phyloP scores from a whole-genome alignment of 2,113 vertebrate genomes.

The Apodemus speciosus region DNA sequence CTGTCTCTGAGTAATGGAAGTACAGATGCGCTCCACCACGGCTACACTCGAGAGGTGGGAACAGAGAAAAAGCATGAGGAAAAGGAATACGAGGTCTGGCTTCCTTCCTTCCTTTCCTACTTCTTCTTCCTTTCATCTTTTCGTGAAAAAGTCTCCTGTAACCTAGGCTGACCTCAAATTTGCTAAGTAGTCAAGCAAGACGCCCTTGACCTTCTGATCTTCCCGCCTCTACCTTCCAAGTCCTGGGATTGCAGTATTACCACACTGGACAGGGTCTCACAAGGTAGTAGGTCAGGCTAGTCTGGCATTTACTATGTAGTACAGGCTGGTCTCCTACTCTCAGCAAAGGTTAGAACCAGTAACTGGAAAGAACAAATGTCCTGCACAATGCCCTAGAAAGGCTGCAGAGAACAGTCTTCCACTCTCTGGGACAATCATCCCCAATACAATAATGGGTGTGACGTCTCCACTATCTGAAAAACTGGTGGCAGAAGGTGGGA shows the following conservation, averaged over 20 bases:
- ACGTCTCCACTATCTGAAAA: neutral
- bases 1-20: neutral
- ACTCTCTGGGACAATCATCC: neutral
- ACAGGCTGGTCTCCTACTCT: neutral
- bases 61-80: neutral
- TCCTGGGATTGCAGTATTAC: neutral
- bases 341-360: neutral
- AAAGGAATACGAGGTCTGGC: neutral
- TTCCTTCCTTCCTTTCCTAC: no score
- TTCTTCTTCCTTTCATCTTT: neutral
- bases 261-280: neutral
- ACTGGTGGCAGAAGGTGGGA: neutral
- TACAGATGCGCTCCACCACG: neutral
- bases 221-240: neutral
- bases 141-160: neutral
- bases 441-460: neutral
- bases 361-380: neutral
- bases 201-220: neutral
- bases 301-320: neutral
- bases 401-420: neutral
- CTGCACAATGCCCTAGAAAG: neutral
- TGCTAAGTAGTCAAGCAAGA: neutral
- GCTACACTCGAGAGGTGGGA: neutral
- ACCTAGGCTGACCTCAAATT: neutral
- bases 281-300: neutral